A percentile compares a stretch with the other conserved stretches of the same genome.
Evolutionary conservation across 2,888 invertebrate species (phyloP).

Genomic region (Agrochola circellaris): DNA sequence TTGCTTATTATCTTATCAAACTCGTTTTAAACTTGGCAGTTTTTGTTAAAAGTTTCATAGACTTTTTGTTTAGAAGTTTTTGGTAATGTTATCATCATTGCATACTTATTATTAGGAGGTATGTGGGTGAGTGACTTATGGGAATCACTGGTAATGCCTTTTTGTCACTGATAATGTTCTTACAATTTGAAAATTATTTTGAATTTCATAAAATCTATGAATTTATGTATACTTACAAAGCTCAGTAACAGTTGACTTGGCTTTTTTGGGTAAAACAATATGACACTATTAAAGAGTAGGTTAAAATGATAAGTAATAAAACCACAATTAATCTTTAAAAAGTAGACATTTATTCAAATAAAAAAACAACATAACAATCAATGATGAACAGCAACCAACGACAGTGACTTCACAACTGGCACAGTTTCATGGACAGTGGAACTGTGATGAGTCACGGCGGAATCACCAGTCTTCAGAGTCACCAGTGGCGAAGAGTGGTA

Average conservation of each 20-base stretch:
- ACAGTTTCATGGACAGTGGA: constrained; percentile 85
- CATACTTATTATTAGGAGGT: constrained; percentile 7
- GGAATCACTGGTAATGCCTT: not conserved
- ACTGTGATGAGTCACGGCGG: constrained; percentile 88
- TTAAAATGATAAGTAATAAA: not conserved
- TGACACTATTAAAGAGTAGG: not conserved
- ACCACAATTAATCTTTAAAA: not conserved
- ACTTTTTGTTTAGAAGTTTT: constrained; percentile 40
- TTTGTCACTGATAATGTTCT: not conserved
- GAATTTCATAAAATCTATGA: not conserved
- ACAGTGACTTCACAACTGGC: constrained; percentile 75
- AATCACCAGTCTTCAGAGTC: constrained; percentile 78
- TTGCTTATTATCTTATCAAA: constrained; percentile 33
- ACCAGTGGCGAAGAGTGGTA: constrained; percentile 75
- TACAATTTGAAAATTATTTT: not conserved
- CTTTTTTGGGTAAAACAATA: not conserved
- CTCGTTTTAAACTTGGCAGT: constrained; percentile 39
- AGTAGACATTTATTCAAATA: constrained; percentile 61
- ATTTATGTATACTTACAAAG: not conserved
- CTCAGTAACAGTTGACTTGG: not conserved
- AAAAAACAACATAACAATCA: constrained; percentile 52
- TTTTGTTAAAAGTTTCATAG: constrained; percentile 25
- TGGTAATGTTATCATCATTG: not conserved
- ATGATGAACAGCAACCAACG: constrained; percentile 76
- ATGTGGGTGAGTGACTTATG: constrained; percentile 12